Evolutionary conservation across 2,113 vertebrate species (phyloP).

Genomic region (Lasiurus borealis): DNA sequence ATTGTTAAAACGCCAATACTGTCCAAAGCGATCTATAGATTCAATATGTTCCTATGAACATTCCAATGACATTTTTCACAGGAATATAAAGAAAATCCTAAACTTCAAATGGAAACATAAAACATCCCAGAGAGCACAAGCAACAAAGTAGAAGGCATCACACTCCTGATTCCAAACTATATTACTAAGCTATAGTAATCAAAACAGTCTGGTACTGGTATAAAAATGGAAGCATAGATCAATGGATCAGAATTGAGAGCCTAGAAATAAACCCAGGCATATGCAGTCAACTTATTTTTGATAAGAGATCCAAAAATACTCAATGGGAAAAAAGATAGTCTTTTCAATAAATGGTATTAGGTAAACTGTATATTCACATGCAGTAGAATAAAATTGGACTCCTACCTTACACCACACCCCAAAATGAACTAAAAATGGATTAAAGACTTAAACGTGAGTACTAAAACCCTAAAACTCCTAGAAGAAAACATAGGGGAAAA

Average conservation of each 20-base stretch:
- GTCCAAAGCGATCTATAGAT: neutral
- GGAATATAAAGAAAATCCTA: neutral
- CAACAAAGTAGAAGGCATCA: neutral
- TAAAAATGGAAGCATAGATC: neutral
- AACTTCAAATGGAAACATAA: neutral
- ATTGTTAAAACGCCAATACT: neutral
- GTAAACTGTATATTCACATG: neutral
- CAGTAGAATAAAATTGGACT: slow-evolving; percentile 3
- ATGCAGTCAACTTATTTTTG: slow-evolving; percentile 26
- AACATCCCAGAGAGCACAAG: neutral
- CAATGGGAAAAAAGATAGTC: slow-evolving; percentile 2
- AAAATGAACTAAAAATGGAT: slow-evolving; percentile 40
- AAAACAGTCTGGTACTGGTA: neutral
- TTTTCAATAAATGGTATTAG: neutral
- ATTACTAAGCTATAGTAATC: slow-evolving; percentile 1
- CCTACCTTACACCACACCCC: neutral
- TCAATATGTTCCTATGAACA: neutral
- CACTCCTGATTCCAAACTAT: neutral
- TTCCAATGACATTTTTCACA: slow-evolving; percentile 14
- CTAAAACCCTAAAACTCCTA: neutral
- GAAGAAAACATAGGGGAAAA: neutral
- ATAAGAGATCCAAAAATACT: neutral
- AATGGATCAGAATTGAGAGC: neutral
- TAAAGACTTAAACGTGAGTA: neutral
- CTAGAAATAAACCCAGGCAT: neutral